Conservation (phyloP, 2,797 vertebrate species). For the Hippopotamyrus pictus region DNA sequence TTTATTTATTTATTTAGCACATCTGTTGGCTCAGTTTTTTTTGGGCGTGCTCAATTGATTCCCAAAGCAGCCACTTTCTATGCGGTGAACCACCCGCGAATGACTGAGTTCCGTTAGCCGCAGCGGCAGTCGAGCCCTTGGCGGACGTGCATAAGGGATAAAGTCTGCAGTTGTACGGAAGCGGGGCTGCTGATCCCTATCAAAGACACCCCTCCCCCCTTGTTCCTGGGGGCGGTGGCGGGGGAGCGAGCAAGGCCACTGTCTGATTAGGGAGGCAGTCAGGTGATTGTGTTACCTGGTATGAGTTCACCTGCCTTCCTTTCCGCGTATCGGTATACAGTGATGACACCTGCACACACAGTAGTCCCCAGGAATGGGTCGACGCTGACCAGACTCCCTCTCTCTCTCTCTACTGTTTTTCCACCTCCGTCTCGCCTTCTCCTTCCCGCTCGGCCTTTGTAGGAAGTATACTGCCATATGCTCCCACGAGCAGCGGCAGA, state of each 20-base stretch:
- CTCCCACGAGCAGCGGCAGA: conserved; percentile 73
- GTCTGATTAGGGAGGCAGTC: background rate
- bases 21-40: background rate
- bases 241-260: background rate
- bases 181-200: background rate
- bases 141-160: background rate
- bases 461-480: conserved; percentile 74
- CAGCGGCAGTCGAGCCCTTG: background rate
- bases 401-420: background rate
- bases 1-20: background rate
- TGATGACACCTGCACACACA: background rate
- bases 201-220: background rate
- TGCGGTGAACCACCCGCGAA: background rate
- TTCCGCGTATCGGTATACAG: background rate
- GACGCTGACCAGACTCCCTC: background rate
- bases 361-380: background rate
- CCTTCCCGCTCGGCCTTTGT: conserved; percentile 4
- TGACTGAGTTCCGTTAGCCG: background rate
- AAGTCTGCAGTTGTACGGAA: background rate
- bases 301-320: background rate
- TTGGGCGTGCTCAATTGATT: background rate
- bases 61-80: background rate
- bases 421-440: background rate
- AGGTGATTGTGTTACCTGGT: background rate
- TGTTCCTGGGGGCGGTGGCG: background rate